Percentiles rank a stretch among this genome's conserved stretches.
phyloP scores from a whole-genome alignment of 2,888 invertebrate genomes.

The Macroteleia sp. region DNA sequence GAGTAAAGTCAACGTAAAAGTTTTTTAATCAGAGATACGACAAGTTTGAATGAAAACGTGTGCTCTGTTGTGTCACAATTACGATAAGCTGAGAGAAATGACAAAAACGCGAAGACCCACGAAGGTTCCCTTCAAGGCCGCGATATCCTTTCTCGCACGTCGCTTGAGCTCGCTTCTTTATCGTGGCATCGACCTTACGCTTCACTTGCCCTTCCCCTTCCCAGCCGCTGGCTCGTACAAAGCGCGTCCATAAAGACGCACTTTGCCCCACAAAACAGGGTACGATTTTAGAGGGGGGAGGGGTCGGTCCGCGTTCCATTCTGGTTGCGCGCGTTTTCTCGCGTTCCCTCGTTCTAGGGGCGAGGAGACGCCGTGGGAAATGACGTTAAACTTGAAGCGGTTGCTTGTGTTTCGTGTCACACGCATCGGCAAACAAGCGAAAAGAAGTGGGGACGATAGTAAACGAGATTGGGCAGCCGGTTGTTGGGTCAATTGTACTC shows the following conservation, averaged over 20 bases:
- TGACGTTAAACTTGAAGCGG: slow-evolving; percentile 80
- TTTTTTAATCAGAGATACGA: no score
- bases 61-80: slow-evolving; percentile 12
- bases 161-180: slow-evolving; percentile 56
- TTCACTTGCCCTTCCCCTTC: slow-evolving; percentile 26
- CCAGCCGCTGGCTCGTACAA: slow-evolving; percentile 38
- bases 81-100: slow-evolving; percentile 12
- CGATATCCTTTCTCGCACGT: slow-evolving; percentile 46
- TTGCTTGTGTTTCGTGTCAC: slow-evolving; percentile 70
- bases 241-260: slow-evolving; percentile 29
- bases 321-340: slow-evolving; percentile 5
- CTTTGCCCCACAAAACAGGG: slow-evolving; percentile 25
- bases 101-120: slow-evolving; percentile 6
- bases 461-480: slow-evolving; percentile 73
- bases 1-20: no score
- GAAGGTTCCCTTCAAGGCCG: slow-evolving; percentile 58
- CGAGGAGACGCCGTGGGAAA: slow-evolving; percentile 79
- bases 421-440: slow-evolving; percentile 29
- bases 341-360: slow-evolving; percentile 24
- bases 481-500: slow-evolving; percentile 78
- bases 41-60: background rate
- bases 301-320: slow-evolving; percentile 31
- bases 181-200: slow-evolving; percentile 60
- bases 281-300: slow-evolving; percentile 9
- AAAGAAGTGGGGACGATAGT: slow-evolving; percentile 52